Evolutionary conservation across 2,113 vertebrate species (phyloP), one percentile per base, ranked within the genome.

Genomic region (Clinocottus analis): DNA sequence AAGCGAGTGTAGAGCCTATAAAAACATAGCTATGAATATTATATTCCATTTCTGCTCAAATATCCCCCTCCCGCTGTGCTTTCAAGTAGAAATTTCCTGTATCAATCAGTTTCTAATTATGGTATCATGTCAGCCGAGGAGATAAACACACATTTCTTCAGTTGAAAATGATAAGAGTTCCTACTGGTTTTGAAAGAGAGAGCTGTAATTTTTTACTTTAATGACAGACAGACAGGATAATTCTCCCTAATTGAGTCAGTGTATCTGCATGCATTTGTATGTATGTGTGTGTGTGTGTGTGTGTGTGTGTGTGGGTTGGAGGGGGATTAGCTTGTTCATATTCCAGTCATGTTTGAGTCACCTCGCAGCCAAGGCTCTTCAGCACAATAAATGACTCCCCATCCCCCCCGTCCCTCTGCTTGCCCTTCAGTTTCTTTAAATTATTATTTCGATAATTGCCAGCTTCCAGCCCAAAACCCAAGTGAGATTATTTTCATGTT

Each of bases 321-420:
- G n/a, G n/a, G n/a, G n/a, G n/a, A n/a, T 0, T 37, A n/a, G 55
- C 77, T 77, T 85, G 71, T 83, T 91, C 74, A 80, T 90, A 88
- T 90, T 92, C 89, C 69, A 76, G 81, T 91, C 86, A 77, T 90
- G 86, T 82, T 86, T 77, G 68, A 79, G 84, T 85, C 85, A 65
- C 72, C 85, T 76, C 70, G 72, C 86, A 85, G 86, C 51, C 23
- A 23, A 80, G 29, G 47, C 79, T 82, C 66, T 55, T 79, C 70
- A 59, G 14, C 62, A 59, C 80, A 73, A 77, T 70, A 68, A 72
- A 70, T 58, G 19, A 10, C 74, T 70, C 55, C 35, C 31, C 56
- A 43, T 49, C 23, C 75, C 16, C 17, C 31, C 66, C 33, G 29
- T 56, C 68, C 17, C 72, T 31, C 82, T 21, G 10, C 53, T 33